Percentiles rank a stretch among this genome's conserved stretches.
phyloP scores from a whole-genome alignment of 2,888 invertebrate species.

The Drosophila planitibia region DNA sequence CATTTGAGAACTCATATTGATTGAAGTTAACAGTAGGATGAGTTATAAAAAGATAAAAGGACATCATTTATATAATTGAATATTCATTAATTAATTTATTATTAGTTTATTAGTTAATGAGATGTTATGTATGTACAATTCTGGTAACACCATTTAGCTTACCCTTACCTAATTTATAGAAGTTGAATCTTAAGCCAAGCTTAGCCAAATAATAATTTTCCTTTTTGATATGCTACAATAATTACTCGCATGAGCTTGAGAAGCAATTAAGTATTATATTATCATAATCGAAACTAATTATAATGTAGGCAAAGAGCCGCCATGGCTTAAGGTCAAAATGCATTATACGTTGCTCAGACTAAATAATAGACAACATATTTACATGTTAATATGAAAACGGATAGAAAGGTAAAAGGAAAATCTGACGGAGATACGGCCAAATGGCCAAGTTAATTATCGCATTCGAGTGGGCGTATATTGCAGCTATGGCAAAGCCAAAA shows the following conservation, averaged over 20 bases:
- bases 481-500: slow-evolving; percentile 44
- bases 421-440: slow-evolving; percentile 28
- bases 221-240: slow-evolving; percentile 8
- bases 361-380: slow-evolving; percentile 70
- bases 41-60: not conserved
- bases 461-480: slow-evolving; percentile 32
- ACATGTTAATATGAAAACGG: slow-evolving; percentile 66
- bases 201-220: slow-evolving; percentile 14
- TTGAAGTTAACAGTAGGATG: not conserved
- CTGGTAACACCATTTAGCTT: not conserved
- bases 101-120: not conserved
- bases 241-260: slow-evolving; percentile 42
- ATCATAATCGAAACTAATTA: slow-evolving; percentile 65
- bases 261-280: slow-evolving; percentile 40
- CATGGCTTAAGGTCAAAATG: slow-evolving; percentile 17
- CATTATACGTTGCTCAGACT: slow-evolving; percentile 41
- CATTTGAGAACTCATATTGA: slow-evolving; percentile 23
- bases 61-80: not conserved
- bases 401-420: slow-evolving; percentile 5
- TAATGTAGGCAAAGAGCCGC: slow-evolving; percentile 27
- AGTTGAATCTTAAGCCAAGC: not conserved
- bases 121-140: not conserved
- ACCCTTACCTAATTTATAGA: not conserved
- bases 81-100: slow-evolving; percentile 1
- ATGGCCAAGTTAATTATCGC: slow-evolving; percentile 71